Percentiles rank a stretch among this genome's conserved stretches.
Conservation (phyloP, 1,140 invertebrate species). For the Papilio glaucus region DNA sequence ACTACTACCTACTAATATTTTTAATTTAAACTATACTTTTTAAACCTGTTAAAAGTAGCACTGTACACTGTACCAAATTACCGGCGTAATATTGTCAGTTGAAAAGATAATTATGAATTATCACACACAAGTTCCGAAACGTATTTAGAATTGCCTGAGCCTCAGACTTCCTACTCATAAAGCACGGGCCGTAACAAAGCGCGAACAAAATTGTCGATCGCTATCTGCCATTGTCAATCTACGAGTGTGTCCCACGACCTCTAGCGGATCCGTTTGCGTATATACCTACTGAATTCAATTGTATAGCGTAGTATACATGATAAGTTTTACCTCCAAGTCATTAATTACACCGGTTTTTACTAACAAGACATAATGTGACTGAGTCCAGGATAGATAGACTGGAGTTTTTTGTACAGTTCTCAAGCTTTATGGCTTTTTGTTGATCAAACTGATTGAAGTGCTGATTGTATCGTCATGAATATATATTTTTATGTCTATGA, state of each 20-base stretch:
- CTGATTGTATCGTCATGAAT: not conserved
- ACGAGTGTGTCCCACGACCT: conserved; percentile 69
- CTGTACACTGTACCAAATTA: not conserved
- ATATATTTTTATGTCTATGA: not conserved
- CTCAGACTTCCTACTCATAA: conserved; percentile 65
- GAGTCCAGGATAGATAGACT: conserved; percentile 48
- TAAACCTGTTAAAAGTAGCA: not conserved
- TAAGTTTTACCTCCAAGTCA: conserved; percentile 58
- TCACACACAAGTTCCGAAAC: conserved; percentile 33
- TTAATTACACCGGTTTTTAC: conserved; percentile 68
- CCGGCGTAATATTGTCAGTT: conserved; percentile 26
- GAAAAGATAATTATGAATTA: conserved; percentile 36
- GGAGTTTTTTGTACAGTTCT: conserved; percentile 18
- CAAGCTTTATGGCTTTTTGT: conserved; percentile 36
- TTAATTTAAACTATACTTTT: too few species aligned
- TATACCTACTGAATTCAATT: conserved; percentile 71
- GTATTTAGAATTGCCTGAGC: conserved; percentile 33
- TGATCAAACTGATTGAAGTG: conserved; percentile 15
- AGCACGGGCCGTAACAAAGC: conserved; percentile 57
- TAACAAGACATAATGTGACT: conserved; percentile 53
- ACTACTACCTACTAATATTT: too few species aligned
- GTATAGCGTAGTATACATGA: conserved; percentile 53
- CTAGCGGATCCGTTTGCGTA: conserved; percentile 49
- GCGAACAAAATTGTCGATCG: conserved; percentile 70
- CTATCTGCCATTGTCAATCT: conserved; percentile 57